Evolutionary conservation across 1,140 invertebrate genomes (phyloP).

Genomic region (Tribolium castaneum): DNA sequence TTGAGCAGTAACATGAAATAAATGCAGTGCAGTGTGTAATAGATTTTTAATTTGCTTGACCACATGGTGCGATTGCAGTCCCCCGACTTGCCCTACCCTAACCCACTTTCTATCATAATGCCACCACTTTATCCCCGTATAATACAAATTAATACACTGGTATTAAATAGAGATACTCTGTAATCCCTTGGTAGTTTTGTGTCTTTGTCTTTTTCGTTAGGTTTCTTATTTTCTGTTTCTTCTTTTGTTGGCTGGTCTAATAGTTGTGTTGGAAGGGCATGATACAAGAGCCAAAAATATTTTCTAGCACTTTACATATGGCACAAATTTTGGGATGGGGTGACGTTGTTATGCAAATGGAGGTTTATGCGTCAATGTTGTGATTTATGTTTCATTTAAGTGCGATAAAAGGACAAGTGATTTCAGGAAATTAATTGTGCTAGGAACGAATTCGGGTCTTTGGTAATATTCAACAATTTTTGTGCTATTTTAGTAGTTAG

Average conservation of each 20-base stretch:
- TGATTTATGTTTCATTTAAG: not conserved
- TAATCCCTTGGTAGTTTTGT: slow-evolving; percentile 51
- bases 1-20: too few species aligned
- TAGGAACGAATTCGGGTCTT: too few species aligned
- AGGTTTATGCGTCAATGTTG: not conserved
- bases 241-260: slow-evolving; percentile 5
- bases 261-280: slow-evolving; percentile 5
- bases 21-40: slow-evolving; percentile 23
- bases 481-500: too few species aligned
- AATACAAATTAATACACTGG: slow-evolving; percentile 61
- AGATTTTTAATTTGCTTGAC: slow-evolving; percentile 59
- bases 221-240: not conserved
- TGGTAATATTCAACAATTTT: too few species aligned
- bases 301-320: slow-evolving; percentile 45
- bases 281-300: slow-evolving; percentile 18
- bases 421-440: too few species aligned
- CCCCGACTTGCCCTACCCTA: slow-evolving; percentile 45
- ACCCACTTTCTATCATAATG: slow-evolving; percentile 58
- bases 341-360: slow-evolving; percentile 30
- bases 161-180: slow-evolving; percentile 58
- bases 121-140: slow-evolving; percentile 59
- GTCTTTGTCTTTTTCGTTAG: slow-evolving; percentile 1
- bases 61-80: slow-evolving; percentile 48
- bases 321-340: slow-evolving; percentile 24
- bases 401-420: not conserved